Conservation (phyloP, 1,140 invertebrate genomes). For the Ridgeia piscesae region DNA sequence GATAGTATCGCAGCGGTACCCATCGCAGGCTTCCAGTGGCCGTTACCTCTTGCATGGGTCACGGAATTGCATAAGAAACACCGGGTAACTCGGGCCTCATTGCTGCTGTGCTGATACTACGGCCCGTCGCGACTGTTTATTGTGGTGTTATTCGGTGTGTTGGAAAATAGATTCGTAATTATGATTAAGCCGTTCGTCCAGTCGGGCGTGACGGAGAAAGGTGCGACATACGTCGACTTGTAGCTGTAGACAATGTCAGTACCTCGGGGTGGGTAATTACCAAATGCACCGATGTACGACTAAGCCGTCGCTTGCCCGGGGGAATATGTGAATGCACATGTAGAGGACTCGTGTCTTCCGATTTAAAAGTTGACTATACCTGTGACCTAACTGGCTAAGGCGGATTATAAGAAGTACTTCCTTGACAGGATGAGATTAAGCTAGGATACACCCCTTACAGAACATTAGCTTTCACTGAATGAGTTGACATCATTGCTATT, state of each 20-base stretch:
- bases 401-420: background rate
- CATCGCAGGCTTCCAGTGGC: background rate
- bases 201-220: background rate
- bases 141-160: background rate
- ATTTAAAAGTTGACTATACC: background rate
- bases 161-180: background rate
- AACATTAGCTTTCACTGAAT: too few relatives aligned
- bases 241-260: background rate
- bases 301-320: background rate
- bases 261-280: background rate
- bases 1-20: background rate
- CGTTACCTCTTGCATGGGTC: background rate
- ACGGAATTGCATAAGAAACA: background rate
- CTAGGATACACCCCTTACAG: background rate
- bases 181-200: background rate
- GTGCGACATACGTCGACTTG: background rate
- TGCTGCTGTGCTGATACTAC: background rate
- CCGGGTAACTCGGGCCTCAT: background rate
- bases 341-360: background rate
- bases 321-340: background rate
- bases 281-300: background rate
- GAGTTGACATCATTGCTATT: too few relatives aligned
- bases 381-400: background rate
- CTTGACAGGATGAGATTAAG: background rate
- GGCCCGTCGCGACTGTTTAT: background rate